A percentile compares a stretch with the other conserved stretches of the same genome.
phyloP scores from a whole-genome alignment of 92 coral and sea anemone species.

The Pocillopora meandrina region DNA sequence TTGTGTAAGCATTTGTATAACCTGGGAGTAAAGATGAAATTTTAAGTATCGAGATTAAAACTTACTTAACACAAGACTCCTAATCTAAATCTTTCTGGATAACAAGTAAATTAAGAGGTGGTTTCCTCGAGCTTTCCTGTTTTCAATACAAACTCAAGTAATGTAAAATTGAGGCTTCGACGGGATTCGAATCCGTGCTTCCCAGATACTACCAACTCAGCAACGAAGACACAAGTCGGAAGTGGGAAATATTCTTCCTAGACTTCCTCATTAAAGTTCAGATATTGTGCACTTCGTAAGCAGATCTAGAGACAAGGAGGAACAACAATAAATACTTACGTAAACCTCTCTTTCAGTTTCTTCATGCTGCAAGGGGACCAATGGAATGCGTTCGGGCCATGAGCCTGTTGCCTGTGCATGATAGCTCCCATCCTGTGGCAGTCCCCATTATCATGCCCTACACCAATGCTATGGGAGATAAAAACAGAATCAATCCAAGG shows the following conservation, averaged over 20 bases:
- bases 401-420: conserved; percentile 68
- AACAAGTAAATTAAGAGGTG: too few species aligned
- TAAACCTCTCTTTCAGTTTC: conserved; percentile 33
- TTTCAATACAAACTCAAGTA: too few species aligned
- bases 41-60: not conserved
- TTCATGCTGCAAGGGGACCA: conserved; percentile 84
- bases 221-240: too few species aligned
- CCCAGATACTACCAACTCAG: too few species aligned
- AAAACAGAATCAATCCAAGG: not conserved
- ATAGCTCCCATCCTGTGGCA: conserved; percentile 68
- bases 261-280: too few species aligned
- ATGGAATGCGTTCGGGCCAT: conserved; percentile 64
- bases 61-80: too few species aligned
- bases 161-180: too few species aligned
- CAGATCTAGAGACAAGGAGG: not conserved
- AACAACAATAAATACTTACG: conserved; percentile 16
- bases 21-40: not conserved
- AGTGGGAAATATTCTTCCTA: too few species aligned
- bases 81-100: too few species aligned
- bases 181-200: too few species aligned
- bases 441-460: conserved; percentile 66
- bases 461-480: conserved; percentile 57
- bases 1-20: conserved; percentile 43
- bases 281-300: too few species aligned
- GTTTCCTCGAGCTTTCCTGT: too few species aligned